A percentile compares a stretch with the other conserved stretches of the same genome.
These are phyloP conservation scores for Asteroscopus sphinx DNA, from an alignment of 2,888 invertebrate species.

Conservation along the genomic window DNA sequence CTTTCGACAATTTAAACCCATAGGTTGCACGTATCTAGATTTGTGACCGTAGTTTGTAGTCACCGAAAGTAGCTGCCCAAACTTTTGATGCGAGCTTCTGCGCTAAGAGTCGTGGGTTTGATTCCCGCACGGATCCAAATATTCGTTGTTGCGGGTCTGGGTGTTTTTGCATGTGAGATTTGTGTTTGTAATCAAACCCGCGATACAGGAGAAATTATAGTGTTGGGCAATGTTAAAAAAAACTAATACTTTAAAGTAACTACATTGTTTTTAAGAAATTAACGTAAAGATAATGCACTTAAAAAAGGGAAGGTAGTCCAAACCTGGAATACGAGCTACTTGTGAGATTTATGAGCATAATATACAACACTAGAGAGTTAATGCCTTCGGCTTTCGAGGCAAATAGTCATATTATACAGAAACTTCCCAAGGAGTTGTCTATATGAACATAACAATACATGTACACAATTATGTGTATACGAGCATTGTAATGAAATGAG, in stretches of 20 bases:
- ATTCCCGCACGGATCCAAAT: too few species aligned
- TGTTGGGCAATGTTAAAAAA: neutral
- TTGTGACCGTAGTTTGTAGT: too few species aligned
- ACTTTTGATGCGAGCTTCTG: too few species aligned
- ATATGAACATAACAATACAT: slow-evolving; percentile 38
- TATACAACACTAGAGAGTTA: slow-evolving; percentile 76
- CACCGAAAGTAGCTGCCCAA: too few species aligned
- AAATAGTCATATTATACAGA: slow-evolving; percentile 80
- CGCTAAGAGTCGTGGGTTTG: too few species aligned
- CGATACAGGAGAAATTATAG: too few species aligned
- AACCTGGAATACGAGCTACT: slow-evolving; percentile 58
- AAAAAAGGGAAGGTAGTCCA: slow-evolving; percentile 25
- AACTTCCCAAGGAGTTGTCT: slow-evolving; percentile 61
- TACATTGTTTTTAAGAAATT: slow-evolving; percentile 1
- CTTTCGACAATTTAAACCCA: too few species aligned
- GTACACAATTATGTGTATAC: slow-evolving; percentile 15
- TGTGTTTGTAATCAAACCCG: too few species aligned
- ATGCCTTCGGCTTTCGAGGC: slow-evolving; percentile 67
- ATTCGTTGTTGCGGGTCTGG: too few species aligned
- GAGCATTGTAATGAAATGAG: neutral
- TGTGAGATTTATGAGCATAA: slow-evolving; percentile 75
- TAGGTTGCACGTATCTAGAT: too few species aligned
- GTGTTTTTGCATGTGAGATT: too few species aligned
- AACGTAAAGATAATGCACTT: slow-evolving; percentile 17
- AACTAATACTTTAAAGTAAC: neutral